Evolutionary conservation across 1,140 invertebrate genomes (phyloP).

Genomic region (Leguminivora glycinivorella): DNA sequence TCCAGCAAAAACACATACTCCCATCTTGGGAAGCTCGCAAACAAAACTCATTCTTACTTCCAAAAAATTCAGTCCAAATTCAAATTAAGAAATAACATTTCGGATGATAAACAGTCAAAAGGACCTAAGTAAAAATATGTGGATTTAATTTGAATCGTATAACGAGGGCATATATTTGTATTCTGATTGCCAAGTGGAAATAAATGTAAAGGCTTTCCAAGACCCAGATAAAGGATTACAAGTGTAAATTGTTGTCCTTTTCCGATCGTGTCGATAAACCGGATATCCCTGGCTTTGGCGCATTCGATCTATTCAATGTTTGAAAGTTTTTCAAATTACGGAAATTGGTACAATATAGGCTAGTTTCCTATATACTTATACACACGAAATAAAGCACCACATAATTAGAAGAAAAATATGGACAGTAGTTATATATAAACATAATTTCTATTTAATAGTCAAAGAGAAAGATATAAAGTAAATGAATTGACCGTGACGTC

Average conservation of each 20-base stretch:
- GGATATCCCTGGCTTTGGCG: neutral
- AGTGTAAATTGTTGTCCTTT: neutral
- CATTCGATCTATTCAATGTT: neutral
- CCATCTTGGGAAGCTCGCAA: neutral
- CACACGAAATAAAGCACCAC: too few species aligned
- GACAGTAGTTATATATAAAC: too few species aligned
- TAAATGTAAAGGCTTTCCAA: neutral
- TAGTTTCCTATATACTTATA: too few species aligned
- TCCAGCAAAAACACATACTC: neutral
- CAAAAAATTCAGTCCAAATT: neutral
- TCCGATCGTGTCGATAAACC: neutral
- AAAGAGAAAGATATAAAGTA: too few species aligned
- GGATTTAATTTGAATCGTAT: neutral
- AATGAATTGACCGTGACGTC: too few species aligned
- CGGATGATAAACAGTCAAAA: neutral
- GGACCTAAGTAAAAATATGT: neutral
- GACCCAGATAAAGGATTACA: neutral
- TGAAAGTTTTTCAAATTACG: neutral
- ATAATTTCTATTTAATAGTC: too few species aligned
- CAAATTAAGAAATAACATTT: neutral
- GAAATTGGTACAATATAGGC: too few species aligned
- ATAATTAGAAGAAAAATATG: too few species aligned
- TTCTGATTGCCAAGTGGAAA: neutral
- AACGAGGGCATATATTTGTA: neutral
- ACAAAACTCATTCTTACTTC: neutral